Conservation (phyloP, 2,797 vertebrate species). For the Spinibarbus caldwelli region DNA sequence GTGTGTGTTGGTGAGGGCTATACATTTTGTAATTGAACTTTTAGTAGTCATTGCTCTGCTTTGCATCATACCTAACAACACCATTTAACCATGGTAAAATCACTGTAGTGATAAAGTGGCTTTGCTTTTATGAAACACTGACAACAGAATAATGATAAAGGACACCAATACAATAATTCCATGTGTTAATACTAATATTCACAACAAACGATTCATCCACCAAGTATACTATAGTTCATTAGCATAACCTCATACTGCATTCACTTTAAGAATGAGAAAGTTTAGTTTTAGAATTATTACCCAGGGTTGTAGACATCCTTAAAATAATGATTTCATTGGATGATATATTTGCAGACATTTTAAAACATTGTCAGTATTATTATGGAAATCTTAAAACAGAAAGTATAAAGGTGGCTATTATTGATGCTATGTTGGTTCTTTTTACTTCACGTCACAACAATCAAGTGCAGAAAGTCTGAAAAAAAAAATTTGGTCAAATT, state of each 20-base stretch:
- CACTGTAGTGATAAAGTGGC: neutral
- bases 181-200: neutral
- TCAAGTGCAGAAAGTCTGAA: neutral
- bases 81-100: constrained; percentile 6
- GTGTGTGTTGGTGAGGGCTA: neutral
- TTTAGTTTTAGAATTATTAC: too few relatives aligned
- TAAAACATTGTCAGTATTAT: neutral
- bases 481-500: neutral
- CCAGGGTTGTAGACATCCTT: neutral
- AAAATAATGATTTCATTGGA: neutral
- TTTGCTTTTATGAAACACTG: neutral
- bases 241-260: neutral
- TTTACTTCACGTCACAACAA: too few relatives aligned
- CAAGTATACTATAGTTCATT: neutral
- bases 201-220: neutral
- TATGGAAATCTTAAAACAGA: neutral
- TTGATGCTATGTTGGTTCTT: too few relatives aligned
- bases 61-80: neutral
- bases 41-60: neutral
- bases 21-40: constrained; percentile 15
- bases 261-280: neutral
- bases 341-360: neutral
- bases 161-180: neutral
- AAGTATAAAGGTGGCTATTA: neutral
- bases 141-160: neutral